Percentiles rank a stretch among this genome's conserved stretches.
These are phyloP conservation scores for Melanotaenia boesemani DNA, from an alignment of 2,797 vertebrate species.

Conservation along the genomic window DNA sequence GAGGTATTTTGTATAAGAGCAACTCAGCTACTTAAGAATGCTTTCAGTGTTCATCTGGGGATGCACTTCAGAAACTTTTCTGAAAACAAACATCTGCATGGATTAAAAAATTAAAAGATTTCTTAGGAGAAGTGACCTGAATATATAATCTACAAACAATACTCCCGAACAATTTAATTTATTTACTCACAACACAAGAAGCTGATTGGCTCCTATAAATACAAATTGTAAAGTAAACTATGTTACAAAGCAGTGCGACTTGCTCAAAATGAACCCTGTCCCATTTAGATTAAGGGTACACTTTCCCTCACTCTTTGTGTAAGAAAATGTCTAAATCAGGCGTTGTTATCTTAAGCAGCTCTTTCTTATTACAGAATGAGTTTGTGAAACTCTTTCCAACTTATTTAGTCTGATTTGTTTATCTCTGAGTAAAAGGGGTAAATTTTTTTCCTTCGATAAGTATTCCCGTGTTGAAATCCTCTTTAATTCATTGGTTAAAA, in stretches of 20 bases:
- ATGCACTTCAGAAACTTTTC: slow-evolving; percentile 84
- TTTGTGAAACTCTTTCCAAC: slow-evolving; percentile 83
- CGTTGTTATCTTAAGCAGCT: slow-evolving; percentile 83
- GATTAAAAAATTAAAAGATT: slow-evolving; percentile 86
- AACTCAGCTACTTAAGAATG: slow-evolving; percentile 85
- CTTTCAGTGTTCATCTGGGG: slow-evolving; percentile 86
- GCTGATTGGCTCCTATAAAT: slow-evolving; percentile 84
- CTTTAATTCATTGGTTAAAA: slow-evolving; percentile 86
- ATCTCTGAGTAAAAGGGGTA: slow-evolving; percentile 76
- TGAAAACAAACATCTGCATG: slow-evolving; percentile 86
- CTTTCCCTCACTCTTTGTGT: slow-evolving; percentile 77
- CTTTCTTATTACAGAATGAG: slow-evolving; percentile 80
- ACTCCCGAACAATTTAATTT: slow-evolving; percentile 77
- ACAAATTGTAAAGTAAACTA: slow-evolving; percentile 84
- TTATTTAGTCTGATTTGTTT: slow-evolving; percentile 84
- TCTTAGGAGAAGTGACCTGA: slow-evolving; percentile 84
- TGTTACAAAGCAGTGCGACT: slow-evolving; percentile 72
- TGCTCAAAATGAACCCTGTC: slow-evolving; percentile 75
- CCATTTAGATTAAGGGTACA: slow-evolving; percentile 82
- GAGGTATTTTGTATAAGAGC: slow-evolving; percentile 87
- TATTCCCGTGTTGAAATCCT: slow-evolving; percentile 81
- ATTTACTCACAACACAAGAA: slow-evolving; percentile 73
- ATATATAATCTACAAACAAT: slow-evolving; percentile 89
- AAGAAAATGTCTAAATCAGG: slow-evolving; percentile 83
- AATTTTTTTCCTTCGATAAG: slow-evolving; percentile 68